Evolutionary conservation across 2,888 invertebrate genomes (phyloP).

Genomic region (Lordiphosa andalusiaca): DNA sequence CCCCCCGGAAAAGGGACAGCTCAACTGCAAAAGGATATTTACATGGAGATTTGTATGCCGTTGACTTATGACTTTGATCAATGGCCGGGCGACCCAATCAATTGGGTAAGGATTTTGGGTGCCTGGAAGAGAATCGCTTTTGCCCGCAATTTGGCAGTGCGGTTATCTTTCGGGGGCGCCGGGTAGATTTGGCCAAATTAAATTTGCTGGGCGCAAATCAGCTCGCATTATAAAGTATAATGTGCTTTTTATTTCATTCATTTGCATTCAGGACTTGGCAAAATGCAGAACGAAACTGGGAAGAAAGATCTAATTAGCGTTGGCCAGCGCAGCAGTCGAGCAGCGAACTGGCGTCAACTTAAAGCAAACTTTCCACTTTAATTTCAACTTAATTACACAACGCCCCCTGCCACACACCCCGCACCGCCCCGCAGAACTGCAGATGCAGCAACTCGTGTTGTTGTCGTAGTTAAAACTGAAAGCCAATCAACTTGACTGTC

Average conservation of each 20-base stretch:
- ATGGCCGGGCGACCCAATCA: constrained; percentile 48
- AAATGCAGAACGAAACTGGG: constrained; percentile 53
- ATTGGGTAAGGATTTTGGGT: constrained; percentile 57
- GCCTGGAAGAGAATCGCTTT: constrained; percentile 65
- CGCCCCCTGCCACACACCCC: not conserved
- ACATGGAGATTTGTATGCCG: constrained; percentile 70
- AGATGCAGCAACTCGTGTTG: constrained; percentile 25
- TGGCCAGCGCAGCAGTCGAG: constrained; percentile 30
- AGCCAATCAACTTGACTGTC: constrained; percentile 66
- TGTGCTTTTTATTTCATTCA: constrained; percentile 76
- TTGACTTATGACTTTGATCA: constrained; percentile 77
- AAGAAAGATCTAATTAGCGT: constrained; percentile 65
- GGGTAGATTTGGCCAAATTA: constrained; percentile 44
- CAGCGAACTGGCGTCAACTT: constrained; percentile 42
- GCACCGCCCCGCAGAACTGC: constrained; percentile 29
- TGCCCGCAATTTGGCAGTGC: constrained; percentile 71
- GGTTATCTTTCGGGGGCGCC: constrained; percentile 41
- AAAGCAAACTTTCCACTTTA: constrained; percentile 71
- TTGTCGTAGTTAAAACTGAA: constrained; percentile 37
- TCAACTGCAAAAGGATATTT: constrained; percentile 71
- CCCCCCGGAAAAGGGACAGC: constrained; percentile 51
- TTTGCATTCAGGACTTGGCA: constrained; percentile 51
- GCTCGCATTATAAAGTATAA: constrained; percentile 71
- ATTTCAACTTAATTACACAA: constrained; percentile 65
- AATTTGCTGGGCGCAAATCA: constrained; percentile 65